Percentiles rank a stretch among this genome's conserved stretches.
These are phyloP conservation scores for Mola mola DNA, from an alignment of 2,113 vertebrate species.

Conservation along the genomic window DNA sequence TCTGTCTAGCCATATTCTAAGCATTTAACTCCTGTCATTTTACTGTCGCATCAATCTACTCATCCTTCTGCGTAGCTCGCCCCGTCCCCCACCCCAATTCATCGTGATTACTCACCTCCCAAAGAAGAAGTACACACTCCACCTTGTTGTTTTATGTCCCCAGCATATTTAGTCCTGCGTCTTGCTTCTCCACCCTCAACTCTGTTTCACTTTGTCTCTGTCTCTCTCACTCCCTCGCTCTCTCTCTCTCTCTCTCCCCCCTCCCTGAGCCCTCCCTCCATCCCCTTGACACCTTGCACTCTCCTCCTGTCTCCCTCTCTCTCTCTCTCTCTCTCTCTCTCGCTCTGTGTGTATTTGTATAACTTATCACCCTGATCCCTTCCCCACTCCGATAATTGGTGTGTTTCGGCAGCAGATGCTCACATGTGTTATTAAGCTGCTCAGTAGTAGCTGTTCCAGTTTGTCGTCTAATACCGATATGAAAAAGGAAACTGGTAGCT, in stretches of 20 bases:
- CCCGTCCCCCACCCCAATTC: conserved; percentile 1
- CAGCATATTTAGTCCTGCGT: conserved; percentile 72
- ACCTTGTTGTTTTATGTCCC: conserved; percentile 76
- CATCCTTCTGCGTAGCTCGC: background rate
- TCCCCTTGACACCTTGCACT: conserved; percentile 42
- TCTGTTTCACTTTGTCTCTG: conserved; percentile 67
- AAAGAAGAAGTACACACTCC: conserved; percentile 66
- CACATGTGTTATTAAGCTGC: conserved; percentile 67
- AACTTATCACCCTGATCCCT: conserved; percentile 72
- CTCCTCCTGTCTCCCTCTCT: conserved; percentile 23
- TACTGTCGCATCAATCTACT: conserved; percentile 51
- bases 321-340: conserved; percentile 9
- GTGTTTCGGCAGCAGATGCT: conserved; percentile 67
- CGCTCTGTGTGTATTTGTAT: conserved; percentile 59
- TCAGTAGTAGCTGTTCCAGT: conserved; percentile 59
- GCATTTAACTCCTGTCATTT: conserved; percentile 46
- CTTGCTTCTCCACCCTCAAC: conserved; percentile 71
- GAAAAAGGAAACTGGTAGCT: conserved; percentile 50
- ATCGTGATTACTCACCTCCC: conserved; percentile 71
- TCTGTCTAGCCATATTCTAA: conserved; percentile 24
- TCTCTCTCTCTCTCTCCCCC: conserved; percentile 27
- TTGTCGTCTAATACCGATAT: conserved; percentile 61
- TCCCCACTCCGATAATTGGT: conserved; percentile 66
- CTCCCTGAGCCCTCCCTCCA: conserved; percentile 24
- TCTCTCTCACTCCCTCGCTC: conserved; percentile 55